phyloP scores from a whole-genome alignment of 2,113 vertebrate species.

The Baryphthengus martii region DNA sequence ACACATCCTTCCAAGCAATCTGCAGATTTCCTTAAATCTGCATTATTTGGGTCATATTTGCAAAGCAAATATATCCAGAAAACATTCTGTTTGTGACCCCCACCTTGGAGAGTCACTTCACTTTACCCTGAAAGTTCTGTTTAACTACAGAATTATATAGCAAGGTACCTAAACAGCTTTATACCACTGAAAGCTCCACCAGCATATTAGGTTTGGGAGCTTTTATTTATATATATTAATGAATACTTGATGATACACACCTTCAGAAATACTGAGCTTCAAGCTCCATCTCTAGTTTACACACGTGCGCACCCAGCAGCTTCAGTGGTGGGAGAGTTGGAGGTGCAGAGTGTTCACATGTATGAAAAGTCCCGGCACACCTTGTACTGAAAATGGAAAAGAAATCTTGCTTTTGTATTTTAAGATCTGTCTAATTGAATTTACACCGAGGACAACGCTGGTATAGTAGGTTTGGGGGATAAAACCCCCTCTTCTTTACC shows the following conservation, averaged over 20 bases:
- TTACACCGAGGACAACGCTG: not conserved
- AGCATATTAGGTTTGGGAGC: not conserved
- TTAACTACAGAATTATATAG: not conserved
- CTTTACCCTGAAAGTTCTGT: not conserved
- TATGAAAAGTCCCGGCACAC: rapidly evolving
- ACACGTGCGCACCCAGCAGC: not conserved
- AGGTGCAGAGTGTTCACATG: not conserved
- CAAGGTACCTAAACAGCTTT: not conserved
- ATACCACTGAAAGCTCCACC: not conserved
- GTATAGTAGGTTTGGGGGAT: not conserved
- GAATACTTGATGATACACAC: not conserved
- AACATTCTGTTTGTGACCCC: not conserved
- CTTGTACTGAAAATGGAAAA: rapidly evolving
- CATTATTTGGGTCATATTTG: not conserved
- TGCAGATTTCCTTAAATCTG: not conserved
- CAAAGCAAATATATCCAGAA: not conserved
- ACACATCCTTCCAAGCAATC: not conserved
- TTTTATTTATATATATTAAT: not conserved
- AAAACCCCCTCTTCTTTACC: rapidly evolving
- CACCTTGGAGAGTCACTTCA: not conserved
- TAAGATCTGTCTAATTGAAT: not conserved
- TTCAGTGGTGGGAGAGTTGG: not conserved
- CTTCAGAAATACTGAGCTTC: not conserved
- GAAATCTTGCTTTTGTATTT: not conserved
- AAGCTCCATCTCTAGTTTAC: not conserved